Conservation (phyloP, 2,888 invertebrate genomes). For the Nemurella pictetii region DNA sequence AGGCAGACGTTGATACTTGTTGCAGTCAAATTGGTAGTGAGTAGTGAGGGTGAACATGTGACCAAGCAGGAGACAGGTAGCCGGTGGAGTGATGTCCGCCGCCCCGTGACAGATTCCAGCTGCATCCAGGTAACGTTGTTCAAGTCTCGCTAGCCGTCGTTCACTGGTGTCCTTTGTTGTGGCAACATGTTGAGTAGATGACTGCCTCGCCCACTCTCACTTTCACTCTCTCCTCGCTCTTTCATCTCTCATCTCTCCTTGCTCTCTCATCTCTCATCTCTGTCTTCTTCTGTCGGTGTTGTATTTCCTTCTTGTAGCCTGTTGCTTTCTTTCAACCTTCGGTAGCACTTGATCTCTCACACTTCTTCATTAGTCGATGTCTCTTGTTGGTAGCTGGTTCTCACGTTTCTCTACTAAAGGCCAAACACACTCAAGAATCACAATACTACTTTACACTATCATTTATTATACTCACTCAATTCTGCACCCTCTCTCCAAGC, state of each 20-base stretch:
- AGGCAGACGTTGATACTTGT: not conserved
- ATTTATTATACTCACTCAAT: not conserved
- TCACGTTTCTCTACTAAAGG: not conserved
- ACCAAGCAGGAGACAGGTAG: not conserved
- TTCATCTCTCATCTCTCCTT: not conserved
- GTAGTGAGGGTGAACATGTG: slow-evolving; percentile 18
- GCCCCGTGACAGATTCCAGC: not conserved
- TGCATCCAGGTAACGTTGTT: slow-evolving; percentile 10
- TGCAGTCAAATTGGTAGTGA: slow-evolving; percentile 10
- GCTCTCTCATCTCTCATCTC: not conserved
- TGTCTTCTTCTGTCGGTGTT: slow-evolving; percentile 18
- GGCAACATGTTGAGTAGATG: not conserved
- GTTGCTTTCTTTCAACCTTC: not conserved
- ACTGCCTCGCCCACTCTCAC: slow-evolving; percentile 28
- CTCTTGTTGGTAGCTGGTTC: not conserved
- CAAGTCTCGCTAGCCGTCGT: not conserved
- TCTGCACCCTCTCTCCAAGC: not conserved
- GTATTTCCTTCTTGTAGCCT: not conserved
- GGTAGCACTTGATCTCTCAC: slow-evolving; percentile 13
- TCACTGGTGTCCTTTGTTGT: slow-evolving; percentile 18
- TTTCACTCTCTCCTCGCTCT: slow-evolving; percentile 23
- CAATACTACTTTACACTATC: slow-evolving; percentile 3
- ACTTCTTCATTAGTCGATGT: slow-evolving; percentile 4
- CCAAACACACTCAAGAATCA: not conserved
- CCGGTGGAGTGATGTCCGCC: not conserved